Evolutionary conservation across 2,888 invertebrate genomes (phyloP).

Genomic region (Lottia scabra): DNA sequence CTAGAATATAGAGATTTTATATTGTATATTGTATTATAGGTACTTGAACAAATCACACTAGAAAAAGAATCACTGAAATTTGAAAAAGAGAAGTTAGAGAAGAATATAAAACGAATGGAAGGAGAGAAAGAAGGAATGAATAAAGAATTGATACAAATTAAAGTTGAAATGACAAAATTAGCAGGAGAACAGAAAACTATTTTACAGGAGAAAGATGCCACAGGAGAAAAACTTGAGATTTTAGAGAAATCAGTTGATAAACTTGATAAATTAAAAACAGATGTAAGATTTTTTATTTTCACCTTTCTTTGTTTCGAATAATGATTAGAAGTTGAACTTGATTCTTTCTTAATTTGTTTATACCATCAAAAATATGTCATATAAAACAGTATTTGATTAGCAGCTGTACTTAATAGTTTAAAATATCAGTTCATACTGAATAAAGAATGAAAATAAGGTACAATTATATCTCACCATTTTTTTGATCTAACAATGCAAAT

Average conservation of each 20-base stretch:
- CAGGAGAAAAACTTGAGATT: slow-evolving; percentile 45
- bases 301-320: too few species aligned
- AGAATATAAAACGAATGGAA: slow-evolving; percentile 51
- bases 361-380: too few species aligned
- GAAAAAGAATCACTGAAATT: slow-evolving; percentile 60
- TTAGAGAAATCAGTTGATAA: slow-evolving; percentile 45
- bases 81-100: slow-evolving; percentile 60
- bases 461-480: too few species aligned
- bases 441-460: too few species aligned
- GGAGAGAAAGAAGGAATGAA: slow-evolving; percentile 47
- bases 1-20: too few species aligned
- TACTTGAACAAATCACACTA: slow-evolving; percentile 50
- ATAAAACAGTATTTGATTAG: too few species aligned
- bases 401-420: too few species aligned
- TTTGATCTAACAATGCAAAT: too few species aligned
- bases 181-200: slow-evolving; percentile 35
- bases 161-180: slow-evolving; percentile 46
- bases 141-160: slow-evolving; percentile 47
- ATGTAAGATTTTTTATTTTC: slow-evolving; percentile 33
- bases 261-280: slow-evolving; percentile 36
- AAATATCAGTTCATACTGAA: too few species aligned
- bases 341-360: too few species aligned
- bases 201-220: slow-evolving; percentile 29
- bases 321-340: too few species aligned
- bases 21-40: not conserved